phyloP scores from a whole-genome alignment of 2,888 invertebrate genomes.

The Nemotelus nigrinus region DNA sequence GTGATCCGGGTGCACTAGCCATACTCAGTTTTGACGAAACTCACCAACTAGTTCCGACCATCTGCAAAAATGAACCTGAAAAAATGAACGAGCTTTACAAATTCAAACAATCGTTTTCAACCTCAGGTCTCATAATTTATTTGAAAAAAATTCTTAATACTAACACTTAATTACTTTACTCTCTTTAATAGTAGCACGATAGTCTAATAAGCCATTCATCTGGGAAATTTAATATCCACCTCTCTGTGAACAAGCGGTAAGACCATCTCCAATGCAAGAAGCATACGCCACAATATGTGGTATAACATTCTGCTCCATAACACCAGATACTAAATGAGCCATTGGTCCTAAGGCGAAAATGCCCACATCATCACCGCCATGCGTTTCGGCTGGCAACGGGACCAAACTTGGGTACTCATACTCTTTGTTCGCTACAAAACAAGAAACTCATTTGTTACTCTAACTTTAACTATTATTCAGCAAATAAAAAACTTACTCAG shows the following conservation, averaged over 20 bases:
- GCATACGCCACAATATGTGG: constrained; percentile 66
- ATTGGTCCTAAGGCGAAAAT: constrained; percentile 72
- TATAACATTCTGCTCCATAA: constrained; percentile 70
- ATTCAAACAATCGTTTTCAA: too few species aligned
- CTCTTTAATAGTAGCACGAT: too few species aligned
- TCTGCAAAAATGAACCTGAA: too few species aligned
- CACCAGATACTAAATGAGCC: constrained; percentile 71
- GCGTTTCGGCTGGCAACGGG: constrained; percentile 74
- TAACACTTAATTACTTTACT: too few species aligned
- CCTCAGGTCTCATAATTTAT: too few species aligned
- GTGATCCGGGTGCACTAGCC: too few species aligned
- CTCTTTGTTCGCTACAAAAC: constrained; percentile 59
- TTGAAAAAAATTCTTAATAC: too few species aligned
- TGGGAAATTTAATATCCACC: background rate
- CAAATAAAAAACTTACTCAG: constrained; percentile 23
- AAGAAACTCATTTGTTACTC: constrained; percentile 3
- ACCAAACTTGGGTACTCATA: constrained; percentile 70
- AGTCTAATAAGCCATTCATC: too few species aligned
- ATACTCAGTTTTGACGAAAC: too few species aligned
- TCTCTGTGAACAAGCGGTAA: constrained; percentile 21
- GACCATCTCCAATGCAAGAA: constrained; percentile 60
- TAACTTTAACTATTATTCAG: background rate
- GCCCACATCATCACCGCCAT: constrained; percentile 82
- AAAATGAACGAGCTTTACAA: too few species aligned
- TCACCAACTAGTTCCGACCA: too few species aligned